Evolutionary conservation across 2,888 invertebrate genomes (phyloP).

Genomic region (Morpho deidamia): DNA sequence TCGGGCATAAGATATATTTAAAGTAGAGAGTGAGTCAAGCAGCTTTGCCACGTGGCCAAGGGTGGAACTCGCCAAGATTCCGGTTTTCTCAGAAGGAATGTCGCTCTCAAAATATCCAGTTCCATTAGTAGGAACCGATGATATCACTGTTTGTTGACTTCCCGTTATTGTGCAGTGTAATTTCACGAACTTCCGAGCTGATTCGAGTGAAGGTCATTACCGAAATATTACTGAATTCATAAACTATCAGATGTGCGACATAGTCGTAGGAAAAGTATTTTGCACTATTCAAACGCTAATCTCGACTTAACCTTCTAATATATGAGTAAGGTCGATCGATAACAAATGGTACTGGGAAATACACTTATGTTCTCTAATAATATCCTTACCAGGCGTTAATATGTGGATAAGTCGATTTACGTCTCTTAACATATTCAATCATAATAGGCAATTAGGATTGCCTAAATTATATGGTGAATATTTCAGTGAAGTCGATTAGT

Average conservation of each 20-base stretch:
- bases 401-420: too few species aligned
- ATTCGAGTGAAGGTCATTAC: conserved; percentile 11
- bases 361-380: too few species aligned
- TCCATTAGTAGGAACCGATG: conserved; percentile 33
- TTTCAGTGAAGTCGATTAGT: too few species aligned
- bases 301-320: too few species aligned
- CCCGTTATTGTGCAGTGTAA: conserved; percentile 17
- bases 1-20: conserved; percentile 9
- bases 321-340: too few species aligned
- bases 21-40: conserved; percentile 36
- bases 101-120: conserved; percentile 36
- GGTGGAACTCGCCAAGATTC: conserved; percentile 43
- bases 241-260: conserved; percentile 1
- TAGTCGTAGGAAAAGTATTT: too few species aligned
- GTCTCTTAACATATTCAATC: too few species aligned
- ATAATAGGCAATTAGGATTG: too few species aligned
- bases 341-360: too few species aligned
- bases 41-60: conserved; percentile 36
- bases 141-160: conserved; percentile 36
- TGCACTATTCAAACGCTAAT: too few species aligned
- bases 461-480: too few species aligned
- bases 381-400: too few species aligned
- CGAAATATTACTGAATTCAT: conserved; percentile 4
- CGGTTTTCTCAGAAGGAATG: conserved; percentile 48
- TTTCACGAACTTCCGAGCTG: conserved; percentile 22